Evolutionary conservation across 2,888 invertebrate species (phyloP).

Genomic region (Drosophila testacea): DNA sequence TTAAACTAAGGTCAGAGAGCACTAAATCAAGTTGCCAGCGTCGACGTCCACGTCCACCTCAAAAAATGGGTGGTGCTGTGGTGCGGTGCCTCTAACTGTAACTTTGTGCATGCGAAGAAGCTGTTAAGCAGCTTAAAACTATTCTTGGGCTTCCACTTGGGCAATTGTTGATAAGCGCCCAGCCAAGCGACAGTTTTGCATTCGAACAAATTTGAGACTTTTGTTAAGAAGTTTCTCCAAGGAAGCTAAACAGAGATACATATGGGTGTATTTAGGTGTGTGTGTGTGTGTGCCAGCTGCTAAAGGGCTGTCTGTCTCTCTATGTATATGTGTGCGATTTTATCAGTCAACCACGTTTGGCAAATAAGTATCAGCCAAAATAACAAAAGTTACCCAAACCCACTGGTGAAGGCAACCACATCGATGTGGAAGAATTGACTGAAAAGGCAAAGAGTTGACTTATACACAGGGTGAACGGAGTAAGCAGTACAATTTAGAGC

Average conservation of each 20-base stretch:
- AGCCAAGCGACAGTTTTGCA: conserved; percentile 79
- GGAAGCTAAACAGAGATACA: conserved; percentile 11
- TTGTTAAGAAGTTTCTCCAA: conserved; percentile 66
- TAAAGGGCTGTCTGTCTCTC: conserved; percentile 16
- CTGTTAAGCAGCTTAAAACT: conserved; percentile 82
- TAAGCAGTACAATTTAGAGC: not conserved
- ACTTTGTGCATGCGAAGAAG: conserved; percentile 69
- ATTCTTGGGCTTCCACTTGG: conserved; percentile 71
- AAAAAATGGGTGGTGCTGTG: not conserved
- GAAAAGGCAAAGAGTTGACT: conserved; percentile 1
- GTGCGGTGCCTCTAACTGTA: conserved; percentile 12
- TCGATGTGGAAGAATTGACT: conserved; percentile 1
- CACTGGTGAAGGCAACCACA: conserved; percentile 11
- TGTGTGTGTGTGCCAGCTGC: conserved; percentile 41
- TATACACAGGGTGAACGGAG: not conserved
- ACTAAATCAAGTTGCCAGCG: conserved; percentile 84
- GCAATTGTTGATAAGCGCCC: conserved; percentile 79
- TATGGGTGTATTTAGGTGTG: conserved; percentile 1
- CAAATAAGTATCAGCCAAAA: conserved; percentile 48
- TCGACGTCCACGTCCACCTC: conserved; percentile 9
- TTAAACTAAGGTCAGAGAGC: conserved; percentile 85
- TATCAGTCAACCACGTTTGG: conserved; percentile 69
- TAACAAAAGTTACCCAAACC: conserved; percentile 38
- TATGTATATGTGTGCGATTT: conserved; percentile 41
- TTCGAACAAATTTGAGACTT: conserved; percentile 80